Evolutionary conservation across 2,888 invertebrate species (phyloP).

Genomic region (Abrostola tripartita): DNA sequence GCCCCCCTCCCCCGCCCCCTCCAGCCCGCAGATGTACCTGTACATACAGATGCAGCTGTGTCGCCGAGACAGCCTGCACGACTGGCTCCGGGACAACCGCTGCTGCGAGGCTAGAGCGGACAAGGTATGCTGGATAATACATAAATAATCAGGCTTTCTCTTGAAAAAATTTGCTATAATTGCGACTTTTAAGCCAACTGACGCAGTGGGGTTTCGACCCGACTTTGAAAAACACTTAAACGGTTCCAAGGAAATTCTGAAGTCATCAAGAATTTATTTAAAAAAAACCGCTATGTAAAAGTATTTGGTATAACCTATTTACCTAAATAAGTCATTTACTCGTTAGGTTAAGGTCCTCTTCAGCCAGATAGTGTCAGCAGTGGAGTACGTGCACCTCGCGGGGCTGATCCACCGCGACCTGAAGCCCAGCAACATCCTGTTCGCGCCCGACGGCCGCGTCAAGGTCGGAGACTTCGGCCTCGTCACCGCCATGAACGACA

Average conservation of each 20-base stretch:
- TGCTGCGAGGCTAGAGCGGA: conserved; percentile 79
- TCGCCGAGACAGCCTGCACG: conserved; percentile 94
- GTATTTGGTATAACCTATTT: too few relatives aligned
- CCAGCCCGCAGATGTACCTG: conserved; percentile 78
- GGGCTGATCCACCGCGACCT: conserved; percentile 98
- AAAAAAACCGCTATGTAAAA: too few relatives aligned
- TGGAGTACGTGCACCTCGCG: conserved; percentile 97
- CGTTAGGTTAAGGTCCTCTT: conserved; percentile 92
- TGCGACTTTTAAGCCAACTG: too few relatives aligned
- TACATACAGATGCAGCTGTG: conserved; percentile 99
- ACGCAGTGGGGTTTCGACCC: too few relatives aligned
- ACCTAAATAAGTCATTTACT: too few relatives aligned
- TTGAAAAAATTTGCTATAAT: too few relatives aligned
- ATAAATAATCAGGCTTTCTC: too few relatives aligned
- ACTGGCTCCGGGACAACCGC: conserved; percentile 93
- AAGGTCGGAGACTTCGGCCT: conserved; percentile 99
- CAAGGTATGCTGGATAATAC: conserved; percentile 61
- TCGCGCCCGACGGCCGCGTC: conserved; percentile 94
- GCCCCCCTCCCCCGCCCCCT: not conserved
- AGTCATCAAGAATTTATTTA: too few relatives aligned
- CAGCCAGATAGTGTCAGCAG: conserved; percentile 97
- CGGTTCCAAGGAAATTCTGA: too few relatives aligned
- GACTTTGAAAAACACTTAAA: too few relatives aligned
- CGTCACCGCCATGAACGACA: conserved; percentile 93
- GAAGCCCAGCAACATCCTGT: conserved; percentile 94